A percentile compares a stretch with the other conserved stretches of the same genome.
These are phyloP conservation scores for Drosophila cardini DNA, from an alignment of 1,140 invertebrate species.

Conservation along the genomic window DNA sequence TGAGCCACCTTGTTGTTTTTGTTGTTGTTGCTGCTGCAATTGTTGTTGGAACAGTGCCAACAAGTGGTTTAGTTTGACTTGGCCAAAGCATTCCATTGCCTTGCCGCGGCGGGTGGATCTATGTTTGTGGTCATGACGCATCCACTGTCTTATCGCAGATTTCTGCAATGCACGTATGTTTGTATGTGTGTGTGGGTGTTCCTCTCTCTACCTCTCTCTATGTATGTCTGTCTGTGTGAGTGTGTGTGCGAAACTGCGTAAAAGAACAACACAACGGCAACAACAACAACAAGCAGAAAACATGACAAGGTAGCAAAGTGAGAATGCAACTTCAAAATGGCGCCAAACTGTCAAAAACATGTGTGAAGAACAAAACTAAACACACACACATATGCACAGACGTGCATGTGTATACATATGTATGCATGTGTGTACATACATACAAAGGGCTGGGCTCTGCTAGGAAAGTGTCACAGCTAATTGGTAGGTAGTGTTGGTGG, in stretches of 20 bases:
- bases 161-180: slow-evolving; percentile 31
- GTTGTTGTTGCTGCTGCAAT: slow-evolving; percentile 12
- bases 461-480: neutral
- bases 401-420: neutral
- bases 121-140: slow-evolving; percentile 48
- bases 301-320: slow-evolving; percentile 40
- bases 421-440: slow-evolving; percentile 1
- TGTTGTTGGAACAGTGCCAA: slow-evolving; percentile 67
- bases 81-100: slow-evolving; percentile 60
- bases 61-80: slow-evolving; percentile 75
- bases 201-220: no score
- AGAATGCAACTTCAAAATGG: slow-evolving; percentile 51
- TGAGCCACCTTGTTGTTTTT: slow-evolving; percentile 41
- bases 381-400: slow-evolving; percentile 11
- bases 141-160: slow-evolving; percentile 37
- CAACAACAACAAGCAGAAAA: slow-evolving; percentile 38
- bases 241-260: slow-evolving; percentile 5
- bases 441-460: slow-evolving; percentile 4
- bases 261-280: slow-evolving; percentile 9
- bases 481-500: no score
- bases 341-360: slow-evolving; percentile 44
- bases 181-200: slow-evolving; percentile 2
- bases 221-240: slow-evolving; percentile 8
- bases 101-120: slow-evolving; percentile 34
- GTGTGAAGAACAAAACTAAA: slow-evolving; percentile 37